These are phyloP conservation scores for Tanypteryx hageni DNA, from an alignment of 2,888 invertebrate species.

Conservation along the genomic window DNA sequence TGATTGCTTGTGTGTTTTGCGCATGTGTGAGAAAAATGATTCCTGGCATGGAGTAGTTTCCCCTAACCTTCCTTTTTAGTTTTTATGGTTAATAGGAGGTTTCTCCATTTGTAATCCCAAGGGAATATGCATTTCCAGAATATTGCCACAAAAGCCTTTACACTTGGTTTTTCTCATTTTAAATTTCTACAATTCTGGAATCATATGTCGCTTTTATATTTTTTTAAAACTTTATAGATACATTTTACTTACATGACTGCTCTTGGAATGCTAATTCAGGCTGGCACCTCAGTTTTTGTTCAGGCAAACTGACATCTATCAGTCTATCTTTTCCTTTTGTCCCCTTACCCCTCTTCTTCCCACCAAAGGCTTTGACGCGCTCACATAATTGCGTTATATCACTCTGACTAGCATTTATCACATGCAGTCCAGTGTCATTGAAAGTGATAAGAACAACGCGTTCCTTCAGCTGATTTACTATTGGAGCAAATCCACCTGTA, in stretches of 20 bases:
- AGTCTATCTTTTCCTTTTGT: neutral
- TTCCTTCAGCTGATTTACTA: conserved; percentile 78
- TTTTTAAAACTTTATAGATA: too few relatives aligned
- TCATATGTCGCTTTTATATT: too few relatives aligned
- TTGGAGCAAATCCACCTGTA: conserved; percentile 17
- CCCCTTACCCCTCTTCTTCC: conserved; percentile 66
- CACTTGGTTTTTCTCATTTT: too few relatives aligned
- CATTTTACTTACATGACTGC: conserved; percentile 76
- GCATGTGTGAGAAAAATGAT: too few relatives aligned
- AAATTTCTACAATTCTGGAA: too few relatives aligned
- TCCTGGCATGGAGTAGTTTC: too few relatives aligned
- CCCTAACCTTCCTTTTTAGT: too few relatives aligned
- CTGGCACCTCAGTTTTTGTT: conserved; percentile 77
- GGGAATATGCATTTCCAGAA: too few relatives aligned
- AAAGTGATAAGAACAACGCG: conserved; percentile 87
- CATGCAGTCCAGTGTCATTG: conserved; percentile 83
- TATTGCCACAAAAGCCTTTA: too few relatives aligned
- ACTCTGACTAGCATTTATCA: conserved; percentile 88
- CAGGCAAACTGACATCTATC: neutral
- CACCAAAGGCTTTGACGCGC: conserved; percentile 73
- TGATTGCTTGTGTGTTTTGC: too few relatives aligned
- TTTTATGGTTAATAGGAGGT: too few relatives aligned
- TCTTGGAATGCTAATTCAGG: conserved; percentile 86
- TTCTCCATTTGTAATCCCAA: too few relatives aligned
- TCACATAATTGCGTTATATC: conserved; percentile 85